Conservation (phyloP, 2,797 vertebrate genomes). For the Poeciliopsis paucimaculata region DNA sequence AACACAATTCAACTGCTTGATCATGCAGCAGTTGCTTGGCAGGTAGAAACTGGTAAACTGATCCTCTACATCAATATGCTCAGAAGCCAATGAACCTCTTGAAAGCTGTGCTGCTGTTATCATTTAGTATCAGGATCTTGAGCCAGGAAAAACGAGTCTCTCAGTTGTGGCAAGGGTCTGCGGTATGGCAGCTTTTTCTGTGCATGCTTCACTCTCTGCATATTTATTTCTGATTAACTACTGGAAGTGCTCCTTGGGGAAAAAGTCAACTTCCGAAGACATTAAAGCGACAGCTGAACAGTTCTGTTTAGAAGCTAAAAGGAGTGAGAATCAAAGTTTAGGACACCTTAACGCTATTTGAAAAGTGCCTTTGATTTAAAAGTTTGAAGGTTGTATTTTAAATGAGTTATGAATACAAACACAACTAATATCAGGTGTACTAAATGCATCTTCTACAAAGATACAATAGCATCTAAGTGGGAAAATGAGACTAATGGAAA, state of each 20-base stretch:
- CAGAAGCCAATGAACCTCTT: conserved; percentile 35
- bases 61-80: conserved; percentile 45
- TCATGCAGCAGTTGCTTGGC: conserved; percentile 54
- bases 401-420: not conserved
- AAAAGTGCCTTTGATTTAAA: not conserved
- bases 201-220: conserved; percentile 59
- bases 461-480: not conserved
- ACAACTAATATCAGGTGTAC: not conserved
- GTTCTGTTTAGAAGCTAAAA: conserved; percentile 20
- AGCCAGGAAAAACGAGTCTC: conserved; percentile 47
- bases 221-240: conserved; percentile 73
- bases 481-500: not conserved
- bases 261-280: conserved; percentile 53
- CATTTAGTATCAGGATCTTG: conserved; percentile 60
- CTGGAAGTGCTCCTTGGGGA: conserved; percentile 44
- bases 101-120: conserved; percentile 72
- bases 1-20: conserved; percentile 22
- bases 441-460: not conserved
- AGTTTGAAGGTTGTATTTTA: not conserved
- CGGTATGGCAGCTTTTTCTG: conserved; percentile 41
- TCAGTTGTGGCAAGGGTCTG: conserved; percentile 62
- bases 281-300: conserved; percentile 26
- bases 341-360: not conserved
- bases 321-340: conserved; percentile 10
- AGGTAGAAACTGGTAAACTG: conserved; percentile 36